Base-by-base conservation (phyloP, 2,113 vertebrate species). In the Acrocephalus kingi region DNA sequence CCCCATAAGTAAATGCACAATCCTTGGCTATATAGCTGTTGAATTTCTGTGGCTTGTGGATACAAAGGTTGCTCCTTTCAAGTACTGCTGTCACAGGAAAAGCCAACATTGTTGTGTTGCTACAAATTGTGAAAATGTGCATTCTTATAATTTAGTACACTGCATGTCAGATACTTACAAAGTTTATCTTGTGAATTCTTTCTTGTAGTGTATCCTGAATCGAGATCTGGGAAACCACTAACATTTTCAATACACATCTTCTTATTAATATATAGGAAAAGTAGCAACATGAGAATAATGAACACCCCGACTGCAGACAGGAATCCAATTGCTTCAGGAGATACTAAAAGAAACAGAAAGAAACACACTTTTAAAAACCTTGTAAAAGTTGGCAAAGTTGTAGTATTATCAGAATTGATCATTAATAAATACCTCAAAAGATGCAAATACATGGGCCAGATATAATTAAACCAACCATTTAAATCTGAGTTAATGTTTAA, bases 211-310 rank as follows among this genome's bases (percentile, higher is more conserved):
- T 98, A 99, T 95, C 98, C 98, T 85, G 98, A 97, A 97, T 99
- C 98, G 4, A 99, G 98, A 97, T 99, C 98, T 97, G 98, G 98
- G 96, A 99, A 99, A 89, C 97, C 98, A 94, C 98, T 99, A 95
- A 98, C 97, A 95, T 98, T 99, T 97, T 99, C 99, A 76, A 99
- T 98, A 71, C 98, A 98, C 98, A 99, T 98, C 98, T 99, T 99
- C 98, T 99, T 99, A 97, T 99, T 99, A 97, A 99, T 98, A 97
- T 99, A 99, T 92, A 99, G 98, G 98, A 99, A 99, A 94, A 99
- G 98, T 51, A 99, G 97, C 84, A 99, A 98, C 98, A 99, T 98
- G 87, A 99, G 98, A 97, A 99, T 94, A 97, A 99, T 98, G 98
- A 99, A 99, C 90, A 99, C 98, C 9, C 99, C 99, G 2, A 99